Base-by-base conservation (phyloP, 1,140 invertebrate species). In the Pseudomyrmex cubaensis region DNA sequence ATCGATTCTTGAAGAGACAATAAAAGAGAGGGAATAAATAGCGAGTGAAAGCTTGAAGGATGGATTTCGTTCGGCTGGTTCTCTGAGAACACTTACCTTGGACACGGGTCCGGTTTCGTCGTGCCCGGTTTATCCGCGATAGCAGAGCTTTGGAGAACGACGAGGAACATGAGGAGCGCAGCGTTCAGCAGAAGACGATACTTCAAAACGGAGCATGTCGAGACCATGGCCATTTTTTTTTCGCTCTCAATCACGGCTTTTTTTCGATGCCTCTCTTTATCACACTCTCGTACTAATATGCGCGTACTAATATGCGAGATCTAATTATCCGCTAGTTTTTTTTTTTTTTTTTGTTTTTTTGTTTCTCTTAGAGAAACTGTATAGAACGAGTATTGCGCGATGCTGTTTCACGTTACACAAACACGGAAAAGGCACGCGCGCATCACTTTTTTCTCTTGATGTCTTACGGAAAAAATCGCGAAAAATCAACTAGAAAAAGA, bases 91-190 rank as follows among this genome's bases (percentile, higher is more conserved):
- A 92, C 92, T 93, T 93, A 93, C 93, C 93, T 93, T 62, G 83
- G 66, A 82, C 93, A 93, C n/a, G 93, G 93, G 82, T 88, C 87
- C 44, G 85, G 91, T 87, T 91, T 92, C 59, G 52, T 77, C 87
- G 67, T 73, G 57, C 20, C 67, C 72, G 63, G 57, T 59, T 74
- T 87, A 69, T 89, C 86, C 59, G 85, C 86, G 80, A 50, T 69
- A 67, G 17, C 72, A 20, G 66, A 61, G 61, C 70, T 82, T 77
- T 63, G 80, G 25, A 87, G 67, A 84, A 74, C 77, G 74, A 90
- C 69, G 78, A 90, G 84, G 75, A 90, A 78, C 66, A 82, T 78
- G 73, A 84, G 22, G 77, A 80, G 52, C 59, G 80, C 85, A 77
- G 75, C 72, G 84, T 90, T 88, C 85, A 91, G 76, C 83, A 86